A percentile compares a stretch with the other conserved stretches of the same genome.
Conservation (phyloP, 2,797 vertebrate species). For the Gadopsis bispinosus region DNA sequence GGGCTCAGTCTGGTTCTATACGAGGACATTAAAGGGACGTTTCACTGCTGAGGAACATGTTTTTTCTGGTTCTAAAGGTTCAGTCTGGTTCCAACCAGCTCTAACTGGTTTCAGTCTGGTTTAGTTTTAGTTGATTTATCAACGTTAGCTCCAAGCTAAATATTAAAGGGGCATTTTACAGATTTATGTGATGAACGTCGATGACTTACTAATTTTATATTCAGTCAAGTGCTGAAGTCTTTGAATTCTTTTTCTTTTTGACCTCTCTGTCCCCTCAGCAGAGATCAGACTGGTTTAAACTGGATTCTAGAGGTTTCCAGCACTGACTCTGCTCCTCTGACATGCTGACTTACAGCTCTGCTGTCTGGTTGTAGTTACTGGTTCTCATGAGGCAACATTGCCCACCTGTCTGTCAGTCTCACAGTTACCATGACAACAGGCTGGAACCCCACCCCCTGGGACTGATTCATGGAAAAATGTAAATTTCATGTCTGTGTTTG, state of each 20-base stretch:
- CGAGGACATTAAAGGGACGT: background rate
- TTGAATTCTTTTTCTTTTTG: no score
- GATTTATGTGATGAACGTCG: background rate
- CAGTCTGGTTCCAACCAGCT: background rate
- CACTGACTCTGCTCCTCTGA: background rate
- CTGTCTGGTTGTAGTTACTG: background rate
- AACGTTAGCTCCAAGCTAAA: background rate
- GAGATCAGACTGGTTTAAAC: background rate
- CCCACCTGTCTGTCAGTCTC: background rate
- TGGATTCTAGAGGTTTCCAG: background rate
- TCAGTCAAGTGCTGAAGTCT: no score
- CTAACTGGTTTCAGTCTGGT: background rate
- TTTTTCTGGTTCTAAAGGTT: background rate
- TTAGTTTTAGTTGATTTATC: background rate
- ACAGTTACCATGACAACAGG: slow-evolving; percentile 8
- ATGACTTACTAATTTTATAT: background rate
- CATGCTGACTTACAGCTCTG: background rate
- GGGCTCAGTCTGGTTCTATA: background rate
- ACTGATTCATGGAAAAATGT: background rate
- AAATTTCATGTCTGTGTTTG: slow-evolving; percentile 7
- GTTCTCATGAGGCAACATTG: no score
- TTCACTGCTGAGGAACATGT: background rate
- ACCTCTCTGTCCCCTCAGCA: background rate
- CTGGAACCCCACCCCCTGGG: background rate
- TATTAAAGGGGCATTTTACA: background rate